Evolutionary conservation across 2,888 invertebrate genomes (phyloP).

Genomic region (Chironomus tentans): DNA sequence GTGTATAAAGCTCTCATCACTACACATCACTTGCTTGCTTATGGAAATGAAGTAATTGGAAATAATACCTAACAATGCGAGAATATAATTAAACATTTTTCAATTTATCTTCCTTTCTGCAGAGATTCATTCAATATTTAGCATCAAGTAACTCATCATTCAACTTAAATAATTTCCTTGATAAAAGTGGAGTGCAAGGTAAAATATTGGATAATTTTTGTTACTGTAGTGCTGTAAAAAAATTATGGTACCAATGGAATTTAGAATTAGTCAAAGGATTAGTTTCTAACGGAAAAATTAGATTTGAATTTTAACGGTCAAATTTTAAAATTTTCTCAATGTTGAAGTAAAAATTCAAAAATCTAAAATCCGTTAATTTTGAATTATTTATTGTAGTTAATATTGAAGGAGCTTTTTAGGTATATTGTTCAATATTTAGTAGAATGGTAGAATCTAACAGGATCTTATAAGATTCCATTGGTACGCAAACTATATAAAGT

Average conservation of each 20-base stretch:
- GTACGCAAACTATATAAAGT: too few relatives aligned
- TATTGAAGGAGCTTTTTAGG: too few relatives aligned
- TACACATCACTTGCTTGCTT: constrained; percentile 97
- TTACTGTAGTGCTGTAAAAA: not conserved
- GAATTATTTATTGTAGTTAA: too few relatives aligned
- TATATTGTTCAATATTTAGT: too few relatives aligned
- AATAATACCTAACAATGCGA: not conserved
- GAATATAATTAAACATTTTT: constrained; percentile 2
- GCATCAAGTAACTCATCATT: constrained; percentile 99
- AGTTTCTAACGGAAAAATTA: too few relatives aligned
- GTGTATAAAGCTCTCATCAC: constrained; percentile 97
- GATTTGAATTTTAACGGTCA: not conserved
- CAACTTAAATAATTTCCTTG: constrained; percentile 94
- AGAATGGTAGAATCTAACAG: too few relatives aligned
- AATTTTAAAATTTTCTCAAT: too few relatives aligned
- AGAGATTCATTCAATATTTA: constrained; percentile 99
- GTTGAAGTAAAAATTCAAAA: too few relatives aligned
- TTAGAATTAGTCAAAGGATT: too few relatives aligned
- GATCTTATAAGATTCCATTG: too few relatives aligned
- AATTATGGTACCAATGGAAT: too few relatives aligned
- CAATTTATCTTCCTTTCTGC: constrained; percentile 40
- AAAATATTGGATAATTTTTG: constrained; percentile 34
- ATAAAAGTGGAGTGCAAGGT: constrained; percentile 98
- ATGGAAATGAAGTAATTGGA: constrained; percentile 89
- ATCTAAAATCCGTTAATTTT: too few relatives aligned